Percentiles rank a stretch among this genome's conserved stretches.
These are phyloP conservation scores for Aphidoletes aphidimyza DNA, from an alignment of 2,888 invertebrate genomes.

Conservation along the genomic window DNA sequence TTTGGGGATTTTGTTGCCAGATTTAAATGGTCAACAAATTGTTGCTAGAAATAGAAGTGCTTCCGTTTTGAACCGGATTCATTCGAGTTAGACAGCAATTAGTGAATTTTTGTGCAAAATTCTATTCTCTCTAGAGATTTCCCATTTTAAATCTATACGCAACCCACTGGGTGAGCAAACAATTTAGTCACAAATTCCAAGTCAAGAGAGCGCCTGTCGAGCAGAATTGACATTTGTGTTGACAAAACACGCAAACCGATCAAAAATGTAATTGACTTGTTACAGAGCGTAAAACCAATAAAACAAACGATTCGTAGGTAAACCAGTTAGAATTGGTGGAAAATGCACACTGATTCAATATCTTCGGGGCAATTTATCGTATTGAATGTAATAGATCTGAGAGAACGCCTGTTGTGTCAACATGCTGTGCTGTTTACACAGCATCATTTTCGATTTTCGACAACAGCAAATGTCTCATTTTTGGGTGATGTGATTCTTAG, in stretches of 20 bases:
- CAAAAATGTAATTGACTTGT: constrained; percentile 27
- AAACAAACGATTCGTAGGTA: constrained; percentile 12
- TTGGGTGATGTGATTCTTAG: not conserved
- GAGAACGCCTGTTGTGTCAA: constrained; percentile 36
- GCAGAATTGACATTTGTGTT: too few relatives aligned
- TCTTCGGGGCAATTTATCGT: not conserved
- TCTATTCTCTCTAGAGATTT: too few relatives aligned
- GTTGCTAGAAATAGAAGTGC: not conserved
- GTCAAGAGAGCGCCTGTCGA: too few relatives aligned
- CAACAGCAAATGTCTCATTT: not conserved
- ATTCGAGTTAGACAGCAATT: not conserved
- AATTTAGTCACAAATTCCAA: not conserved
- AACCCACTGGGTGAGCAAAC: not conserved
- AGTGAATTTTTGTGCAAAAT: not conserved
- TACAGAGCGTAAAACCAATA: constrained; percentile 22
- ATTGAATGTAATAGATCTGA: not conserved
- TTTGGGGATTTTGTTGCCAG: too few relatives aligned
- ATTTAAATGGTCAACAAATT: not conserved
- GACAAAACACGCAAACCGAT: constrained; percentile 25
- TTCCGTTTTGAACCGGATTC: not conserved
- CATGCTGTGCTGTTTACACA: not conserved
- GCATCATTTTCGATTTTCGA: not conserved
- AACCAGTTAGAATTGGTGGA: constrained; percentile 13
- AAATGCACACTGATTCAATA: not conserved
- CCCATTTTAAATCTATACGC: too few relatives aligned